Evolutionary conservation across 1,140 invertebrate genomes (phyloP), one percentile per base, ranked within the genome.

Genomic region (Drosophila ercepeae): DNA sequence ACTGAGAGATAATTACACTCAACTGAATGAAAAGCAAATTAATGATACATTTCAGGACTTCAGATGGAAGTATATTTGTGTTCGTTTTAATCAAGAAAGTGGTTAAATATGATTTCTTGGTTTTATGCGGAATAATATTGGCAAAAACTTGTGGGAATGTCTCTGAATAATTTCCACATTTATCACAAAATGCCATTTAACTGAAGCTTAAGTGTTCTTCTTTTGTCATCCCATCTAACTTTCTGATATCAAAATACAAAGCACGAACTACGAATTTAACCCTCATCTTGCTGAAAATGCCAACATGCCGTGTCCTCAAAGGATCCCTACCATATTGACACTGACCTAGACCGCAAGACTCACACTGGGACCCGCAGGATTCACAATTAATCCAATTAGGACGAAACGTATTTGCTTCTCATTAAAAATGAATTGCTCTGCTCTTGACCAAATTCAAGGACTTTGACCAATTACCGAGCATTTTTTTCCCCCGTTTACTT

Each of bases 321-420:
- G 36, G 7, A 8, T 18, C 19, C 60, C 52, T 39, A 5, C 6
- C 32, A 18, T 48, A 36, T 57, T 57, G 32, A 69, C 65, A 46
- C 34, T 69, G 65, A 55, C 50, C 65, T 54, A 69, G 50, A 68
- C 63, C 63, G 42, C 63, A 69, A 68, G 63, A 11, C 41, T 14
- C 27, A 19, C 23, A 16, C 36, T 14, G 1, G 16, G 13, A n/a
- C 48, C 65, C 50, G 41, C 32, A 67, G 50, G 41, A 68, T 32
- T 41, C 18, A 9, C 50, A 54, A 55, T 67, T 68, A 55, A 68
- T 69, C 50, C 63, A 69, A 69, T 69, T 69, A 68, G 65, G 27
- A 16, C 29, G 27, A 44, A 48, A 41, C 50, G 32, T 69, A 57
- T 69, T 70, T 69, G 48, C 63, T 45, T 70, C 46, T 70, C 53